Evolutionary conservation across 2,113 vertebrate genomes (phyloP).

Genomic region (Theristicus caerulescens): DNA sequence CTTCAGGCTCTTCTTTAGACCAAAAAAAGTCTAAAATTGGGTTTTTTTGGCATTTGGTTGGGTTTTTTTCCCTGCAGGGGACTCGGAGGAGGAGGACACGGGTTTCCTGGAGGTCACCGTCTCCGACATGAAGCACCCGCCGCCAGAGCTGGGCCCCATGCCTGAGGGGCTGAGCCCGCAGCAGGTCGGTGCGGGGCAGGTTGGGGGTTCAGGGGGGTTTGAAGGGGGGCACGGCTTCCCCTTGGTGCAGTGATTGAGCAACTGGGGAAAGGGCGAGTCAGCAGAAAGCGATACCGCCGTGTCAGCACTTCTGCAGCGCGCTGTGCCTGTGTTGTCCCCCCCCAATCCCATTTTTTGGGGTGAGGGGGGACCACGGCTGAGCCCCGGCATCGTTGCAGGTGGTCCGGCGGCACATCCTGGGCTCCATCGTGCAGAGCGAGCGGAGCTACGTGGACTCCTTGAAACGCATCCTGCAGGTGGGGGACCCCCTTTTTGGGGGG

Average conservation of each 20-base stretch:
- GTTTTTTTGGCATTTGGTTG: not conserved
- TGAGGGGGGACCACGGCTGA: rapidly evolving
- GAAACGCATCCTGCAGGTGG: conserved; percentile 88
- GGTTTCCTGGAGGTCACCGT: conserved; percentile 89
- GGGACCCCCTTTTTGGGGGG: not conserved
- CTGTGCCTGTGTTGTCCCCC: rapidly evolving
- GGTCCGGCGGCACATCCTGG: conserved; percentile 89
- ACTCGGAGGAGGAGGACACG: conserved; percentile 88
- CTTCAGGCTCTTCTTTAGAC: not conserved
- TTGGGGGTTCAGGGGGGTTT: no score
- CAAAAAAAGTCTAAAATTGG: rapidly evolving
- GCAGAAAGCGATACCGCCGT: rapidly evolving
- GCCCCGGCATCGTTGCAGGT: conserved; percentile 64
- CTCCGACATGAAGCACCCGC: conserved; percentile 85
- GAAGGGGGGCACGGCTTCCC: no score
- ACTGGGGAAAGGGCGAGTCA: rapidly evolving
- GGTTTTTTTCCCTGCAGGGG: conserved; percentile 71
- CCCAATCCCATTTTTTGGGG: rapidly evolving
- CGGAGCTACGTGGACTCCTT: conserved; percentile 90
- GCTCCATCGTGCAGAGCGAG: conserved; percentile 94
- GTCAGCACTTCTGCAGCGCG: not conserved
- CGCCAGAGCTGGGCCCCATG: conserved; percentile 89
- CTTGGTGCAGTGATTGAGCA: not conserved
- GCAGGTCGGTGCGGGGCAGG: conserved; percentile 77
- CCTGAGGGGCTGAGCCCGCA: conserved; percentile 90